Conservation (phyloP, 1,140 invertebrate species). For the Pentalonia nigronervosa region DNA sequence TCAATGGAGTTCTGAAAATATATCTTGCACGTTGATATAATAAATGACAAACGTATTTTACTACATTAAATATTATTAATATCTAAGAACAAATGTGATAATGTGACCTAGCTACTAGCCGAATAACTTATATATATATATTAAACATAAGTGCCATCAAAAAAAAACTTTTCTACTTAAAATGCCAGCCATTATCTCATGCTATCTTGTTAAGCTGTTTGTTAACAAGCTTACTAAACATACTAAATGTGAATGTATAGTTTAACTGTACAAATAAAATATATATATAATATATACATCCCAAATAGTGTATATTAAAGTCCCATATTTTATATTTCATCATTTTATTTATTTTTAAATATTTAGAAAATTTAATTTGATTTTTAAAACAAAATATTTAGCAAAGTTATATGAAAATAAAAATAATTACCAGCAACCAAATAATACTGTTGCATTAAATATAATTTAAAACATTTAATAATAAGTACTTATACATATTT, state of each 20-base stretch:
- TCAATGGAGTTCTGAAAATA: not conserved
- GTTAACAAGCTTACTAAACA: not conserved
- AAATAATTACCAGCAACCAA: no score
- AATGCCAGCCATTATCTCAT: not conserved
- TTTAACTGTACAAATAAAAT: not conserved
- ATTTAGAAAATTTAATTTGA: no score
- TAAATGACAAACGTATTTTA: not conserved
- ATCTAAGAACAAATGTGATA: not conserved
- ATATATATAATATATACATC: not conserved
- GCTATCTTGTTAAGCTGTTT: not conserved
- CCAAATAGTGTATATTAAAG: not conserved
- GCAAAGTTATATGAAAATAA: no score
- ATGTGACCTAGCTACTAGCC: not conserved
- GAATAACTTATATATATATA: not conserved
- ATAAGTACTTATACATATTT: no score
- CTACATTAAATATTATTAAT: not conserved
- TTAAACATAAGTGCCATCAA: not conserved
- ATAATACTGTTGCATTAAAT: no score
- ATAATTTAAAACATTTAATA: no score
- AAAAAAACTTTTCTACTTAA: not conserved
- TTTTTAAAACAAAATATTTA: no score
- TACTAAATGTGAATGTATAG: no score
- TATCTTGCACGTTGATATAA: not conserved
- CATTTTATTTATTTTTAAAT: no score
- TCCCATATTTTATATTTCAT: not conserved